Base-by-base conservation (phyloP, 2,797 vertebrate genomes). In the Tympanoctomys barrerae region DNA sequence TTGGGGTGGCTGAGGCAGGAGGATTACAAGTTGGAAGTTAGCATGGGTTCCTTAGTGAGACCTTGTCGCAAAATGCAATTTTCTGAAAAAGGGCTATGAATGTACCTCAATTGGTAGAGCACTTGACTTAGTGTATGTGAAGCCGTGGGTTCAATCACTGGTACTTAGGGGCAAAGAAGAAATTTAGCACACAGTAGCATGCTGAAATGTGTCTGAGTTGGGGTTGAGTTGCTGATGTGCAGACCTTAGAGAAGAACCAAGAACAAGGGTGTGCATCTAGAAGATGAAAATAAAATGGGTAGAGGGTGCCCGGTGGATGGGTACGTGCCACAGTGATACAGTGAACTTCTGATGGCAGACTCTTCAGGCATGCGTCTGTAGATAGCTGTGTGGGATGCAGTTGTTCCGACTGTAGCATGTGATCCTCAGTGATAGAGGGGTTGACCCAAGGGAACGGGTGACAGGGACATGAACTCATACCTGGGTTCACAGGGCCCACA, bases 321-420 rank as follows among this genome's bases (percentile, higher is more conserved):
- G 19, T 4, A 12, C 0, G 0, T 24, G 39, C 52, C 54, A 73
- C 21, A n/a, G 79, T 42, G 62, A 24, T 42, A 2, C 0, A 42
- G 75, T 31, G 5, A 36, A 59, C 12, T 49, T 12, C 18, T 61
- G 7, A 16, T 49, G 1, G 4, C 22, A 28, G 89, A 36, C 4
- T 42, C 33, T 24, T 2, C 19, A 42, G 84, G 39, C n/a, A 7
- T 22, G 2, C 12, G 0, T n/a, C 6, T 5, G 1, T 12, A 31
- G 39, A 46, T 46, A 75, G 59, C 66, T n/a, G 16, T 57, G 42
- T 36, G 4, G 28, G 7, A 10, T 7, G 6, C 2, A 19, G 31
- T 73, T 54, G 10, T 36, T 70, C 62, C 14, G 14, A 2, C 24
- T 86, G 70, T 10, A 13, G 42, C 10, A 26, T 2, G 18, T 39